Evolutionary conservation across 2,113 vertebrate genomes (phyloP).

Genomic region (Alethe diademata): DNA sequence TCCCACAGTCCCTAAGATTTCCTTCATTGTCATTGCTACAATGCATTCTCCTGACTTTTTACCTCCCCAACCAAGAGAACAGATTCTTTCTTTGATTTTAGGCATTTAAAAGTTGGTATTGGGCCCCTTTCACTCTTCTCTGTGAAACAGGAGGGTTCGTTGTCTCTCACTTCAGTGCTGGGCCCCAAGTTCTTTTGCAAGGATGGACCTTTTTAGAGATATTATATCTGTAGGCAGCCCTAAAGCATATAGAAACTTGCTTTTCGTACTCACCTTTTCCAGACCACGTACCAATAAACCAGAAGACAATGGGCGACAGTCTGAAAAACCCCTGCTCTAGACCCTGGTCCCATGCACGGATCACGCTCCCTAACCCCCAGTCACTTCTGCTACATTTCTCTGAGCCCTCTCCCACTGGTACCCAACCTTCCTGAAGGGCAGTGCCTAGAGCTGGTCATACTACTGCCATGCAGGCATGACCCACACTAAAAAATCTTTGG

Average conservation of each 20-base stretch:
- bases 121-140: not conserved
- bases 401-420: not conserved
- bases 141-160: not conserved
- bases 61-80: not conserved
- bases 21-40: not conserved
- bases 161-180: not conserved
- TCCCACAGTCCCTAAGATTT: not conserved
- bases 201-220: not conserved
- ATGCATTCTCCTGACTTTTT: not conserved
- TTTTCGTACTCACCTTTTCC: not conserved
- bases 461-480: not conserved
- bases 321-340: not conserved
- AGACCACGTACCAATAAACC: not conserved
- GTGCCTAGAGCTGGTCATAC: not conserved
- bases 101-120: not conserved
- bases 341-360: fast-evolving
- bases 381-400: not conserved
- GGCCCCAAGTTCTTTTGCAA: not conserved
- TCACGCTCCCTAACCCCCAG: not conserved
- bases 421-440: not conserved
- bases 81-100: not conserved
- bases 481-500: not conserved
- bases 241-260: not conserved
- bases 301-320: not conserved
- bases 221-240: not conserved